A percentile compares a stretch with the other conserved stretches of the same genome.
phyloP scores from a whole-genome alignment of 2,797 vertebrate genomes.

The Apogon hyalosoma region DNA sequence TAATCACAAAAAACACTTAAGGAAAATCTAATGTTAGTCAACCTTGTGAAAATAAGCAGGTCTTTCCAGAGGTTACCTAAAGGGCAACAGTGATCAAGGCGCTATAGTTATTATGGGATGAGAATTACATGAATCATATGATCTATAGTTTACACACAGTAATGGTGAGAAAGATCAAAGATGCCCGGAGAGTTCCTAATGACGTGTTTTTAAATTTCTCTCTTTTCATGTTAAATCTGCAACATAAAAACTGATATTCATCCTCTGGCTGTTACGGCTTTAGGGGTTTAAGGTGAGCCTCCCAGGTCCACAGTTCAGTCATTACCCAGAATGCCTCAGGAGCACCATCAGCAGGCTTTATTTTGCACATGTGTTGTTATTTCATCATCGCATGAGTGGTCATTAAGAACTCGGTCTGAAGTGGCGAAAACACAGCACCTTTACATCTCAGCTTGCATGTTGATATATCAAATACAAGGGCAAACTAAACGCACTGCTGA shows the following conservation, averaged over 20 bases:
- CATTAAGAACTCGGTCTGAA: background rate
- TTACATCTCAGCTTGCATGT: background rate
- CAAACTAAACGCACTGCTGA: constrained; percentile 1
- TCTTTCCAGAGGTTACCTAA: constrained; percentile 19
- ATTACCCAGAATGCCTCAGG: constrained; percentile 17
- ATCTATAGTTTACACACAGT: constrained; percentile 4
- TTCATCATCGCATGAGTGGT: constrained; percentile 8
- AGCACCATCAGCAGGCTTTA: constrained; percentile 5
- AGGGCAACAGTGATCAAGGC: constrained; percentile 21
- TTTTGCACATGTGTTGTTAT: background rate
- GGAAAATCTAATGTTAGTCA: constrained; percentile 11
- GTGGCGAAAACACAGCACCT: background rate
- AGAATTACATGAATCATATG: constrained; percentile 9
- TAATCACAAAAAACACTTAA: background rate
- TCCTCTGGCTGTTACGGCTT: background rate
- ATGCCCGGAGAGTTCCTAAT: background rate
- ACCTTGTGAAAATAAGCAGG: constrained; percentile 14
- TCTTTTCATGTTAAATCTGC: constrained; percentile 26
- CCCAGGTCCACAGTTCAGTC: constrained; percentile 15
- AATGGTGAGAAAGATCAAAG: constrained; percentile 28
- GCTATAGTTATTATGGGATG: constrained; percentile 3
- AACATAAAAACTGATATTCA: constrained; percentile 14
- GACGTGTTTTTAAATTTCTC: constrained; percentile 18
- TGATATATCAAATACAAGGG: constrained; percentile 1
- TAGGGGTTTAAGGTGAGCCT: background rate